A percentile compares a stretch with the other conserved stretches of the same genome.
These are phyloP conservation scores for Geotrupes spiniger DNA, from an alignment of 2,888 invertebrate species.

Conservation along the genomic window DNA sequence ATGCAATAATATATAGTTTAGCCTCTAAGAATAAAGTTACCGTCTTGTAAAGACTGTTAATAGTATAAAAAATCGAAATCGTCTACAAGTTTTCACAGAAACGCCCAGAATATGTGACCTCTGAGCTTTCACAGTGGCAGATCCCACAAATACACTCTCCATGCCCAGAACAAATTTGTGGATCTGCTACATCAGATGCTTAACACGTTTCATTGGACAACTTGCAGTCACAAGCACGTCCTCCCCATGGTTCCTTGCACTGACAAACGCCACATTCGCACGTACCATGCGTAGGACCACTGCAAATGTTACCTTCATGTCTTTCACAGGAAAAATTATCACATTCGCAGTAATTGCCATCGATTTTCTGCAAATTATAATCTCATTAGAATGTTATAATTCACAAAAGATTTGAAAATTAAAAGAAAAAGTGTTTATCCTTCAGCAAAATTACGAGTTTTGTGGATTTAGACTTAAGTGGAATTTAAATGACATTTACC, in stretches of 20 bases:
- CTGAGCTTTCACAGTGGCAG: constrained; percentile 74
- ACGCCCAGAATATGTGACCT: constrained; percentile 75
- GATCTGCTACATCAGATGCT: constrained; percentile 58
- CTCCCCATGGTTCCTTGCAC: constrained; percentile 79
- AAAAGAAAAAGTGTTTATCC: no score
- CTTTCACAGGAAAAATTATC: constrained; percentile 95
- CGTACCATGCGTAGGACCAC: constrained; percentile 74
- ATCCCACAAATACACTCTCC: constrained; percentile 90
- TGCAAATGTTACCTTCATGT: constrained; percentile 71
- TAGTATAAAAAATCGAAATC: no score
- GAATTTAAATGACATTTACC: no score
- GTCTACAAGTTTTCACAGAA: constrained; percentile 95
- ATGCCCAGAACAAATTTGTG: constrained; percentile 74
- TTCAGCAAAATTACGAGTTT: no score
- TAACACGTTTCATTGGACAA: constrained; percentile 74
- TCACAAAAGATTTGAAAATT: no score
- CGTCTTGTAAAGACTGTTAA: no score
- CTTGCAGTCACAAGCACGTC: constrained; percentile 81
- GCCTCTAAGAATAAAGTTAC: no score
- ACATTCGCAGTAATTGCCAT: constrained; percentile 88
- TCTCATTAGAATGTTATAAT: no score
- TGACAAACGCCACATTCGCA: constrained; percentile 88
- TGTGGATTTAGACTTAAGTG: no score
- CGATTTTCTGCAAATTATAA: constrained; percentile 55
- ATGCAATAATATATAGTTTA: no score